These are phyloP conservation scores for Spheniscus mendiculus DNA, from an alignment of 2,113 vertebrate genomes.

Conservation along the genomic window DNA sequence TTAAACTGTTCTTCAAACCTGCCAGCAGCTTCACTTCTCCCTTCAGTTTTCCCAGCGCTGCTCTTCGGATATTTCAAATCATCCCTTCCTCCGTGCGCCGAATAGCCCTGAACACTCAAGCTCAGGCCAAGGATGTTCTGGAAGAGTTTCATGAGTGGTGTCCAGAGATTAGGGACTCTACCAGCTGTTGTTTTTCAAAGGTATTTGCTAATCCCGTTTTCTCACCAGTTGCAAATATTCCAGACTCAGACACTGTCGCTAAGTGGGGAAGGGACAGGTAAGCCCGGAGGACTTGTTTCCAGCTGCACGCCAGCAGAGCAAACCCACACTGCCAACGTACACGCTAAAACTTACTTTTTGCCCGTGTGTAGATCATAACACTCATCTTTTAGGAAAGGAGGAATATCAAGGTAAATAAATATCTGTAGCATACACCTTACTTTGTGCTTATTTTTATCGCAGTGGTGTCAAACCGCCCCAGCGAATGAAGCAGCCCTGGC, in stretches of 20 bases:
- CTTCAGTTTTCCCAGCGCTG: neutral
- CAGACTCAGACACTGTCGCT: rapidly evolving
- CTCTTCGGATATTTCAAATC: neutral
- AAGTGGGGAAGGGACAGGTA: neutral
- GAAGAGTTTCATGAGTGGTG: rapidly evolving
- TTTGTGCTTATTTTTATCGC: neutral
- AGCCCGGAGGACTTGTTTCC: neutral
- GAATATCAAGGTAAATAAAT: neutral
- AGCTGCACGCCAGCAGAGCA: neutral
- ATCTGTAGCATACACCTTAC: neutral
- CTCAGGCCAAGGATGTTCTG: neutral
- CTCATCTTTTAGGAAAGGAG: neutral
- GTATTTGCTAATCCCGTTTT: neutral
- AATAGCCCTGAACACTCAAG: neutral
- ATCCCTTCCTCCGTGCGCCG: rapidly evolving
- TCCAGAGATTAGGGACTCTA: neutral
- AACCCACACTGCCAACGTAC: rapidly evolving
- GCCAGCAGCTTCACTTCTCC: neutral
- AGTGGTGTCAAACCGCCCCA: rapidly evolving
- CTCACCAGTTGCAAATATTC: neutral
- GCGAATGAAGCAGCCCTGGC: neutral
- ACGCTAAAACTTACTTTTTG: neutral
- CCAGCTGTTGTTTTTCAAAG: neutral
- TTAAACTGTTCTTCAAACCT: neutral
- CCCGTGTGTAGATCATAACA: rapidly evolving